These are phyloP conservation scores for Caenorhabditis wallacei DNA, from an alignment of 2,888 invertebrate genomes.

Conservation along the genomic window DNA sequence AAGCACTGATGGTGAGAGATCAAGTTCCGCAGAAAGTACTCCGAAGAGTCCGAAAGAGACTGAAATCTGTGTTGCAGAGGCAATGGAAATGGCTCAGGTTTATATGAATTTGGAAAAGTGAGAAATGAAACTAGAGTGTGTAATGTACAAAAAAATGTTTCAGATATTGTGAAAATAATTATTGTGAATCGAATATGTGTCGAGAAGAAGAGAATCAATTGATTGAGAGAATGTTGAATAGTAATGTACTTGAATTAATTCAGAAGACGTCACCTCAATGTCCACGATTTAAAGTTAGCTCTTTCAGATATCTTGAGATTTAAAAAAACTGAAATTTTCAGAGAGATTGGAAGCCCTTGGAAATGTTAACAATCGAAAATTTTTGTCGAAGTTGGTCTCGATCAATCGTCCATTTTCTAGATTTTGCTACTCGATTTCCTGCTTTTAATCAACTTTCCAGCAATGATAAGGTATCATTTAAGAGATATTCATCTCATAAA, in stretches of 20 bases:
- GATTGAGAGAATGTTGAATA: conserved; percentile 64
- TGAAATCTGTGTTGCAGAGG: conserved; percentile 51
- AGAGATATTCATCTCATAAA: background rate
- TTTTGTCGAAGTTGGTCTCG: conserved; percentile 67
- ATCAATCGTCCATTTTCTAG: conserved; percentile 65
- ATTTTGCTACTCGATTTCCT: conserved; percentile 65
- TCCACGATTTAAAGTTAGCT: conserved; percentile 63
- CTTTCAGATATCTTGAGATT: background rate
- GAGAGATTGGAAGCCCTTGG: conserved; percentile 69
- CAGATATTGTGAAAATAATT: conserved; percentile 66
- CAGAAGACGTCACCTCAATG: conserved; percentile 67
- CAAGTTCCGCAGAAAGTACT: conserved; percentile 60
- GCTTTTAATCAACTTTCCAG: conserved; percentile 59
- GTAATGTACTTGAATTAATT: conserved; percentile 61
- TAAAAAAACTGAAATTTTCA: conserved; percentile 34
- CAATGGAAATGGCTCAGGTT: conserved; percentile 61
- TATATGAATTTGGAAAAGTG: conserved; percentile 67
- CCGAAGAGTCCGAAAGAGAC: conserved; percentile 45
- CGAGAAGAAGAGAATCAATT: conserved; percentile 58
- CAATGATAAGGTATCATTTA: conserved; percentile 56
- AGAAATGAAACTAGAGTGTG: background rate
- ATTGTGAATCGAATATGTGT: conserved; percentile 49
- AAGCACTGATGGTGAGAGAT: conserved; percentile 33
- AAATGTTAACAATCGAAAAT: conserved; percentile 58
- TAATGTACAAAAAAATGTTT: background rate